These are phyloP conservation scores for Calephelis nemesis DNA, from an alignment of 1,140 invertebrate species.

Conservation along the genomic window DNA sequence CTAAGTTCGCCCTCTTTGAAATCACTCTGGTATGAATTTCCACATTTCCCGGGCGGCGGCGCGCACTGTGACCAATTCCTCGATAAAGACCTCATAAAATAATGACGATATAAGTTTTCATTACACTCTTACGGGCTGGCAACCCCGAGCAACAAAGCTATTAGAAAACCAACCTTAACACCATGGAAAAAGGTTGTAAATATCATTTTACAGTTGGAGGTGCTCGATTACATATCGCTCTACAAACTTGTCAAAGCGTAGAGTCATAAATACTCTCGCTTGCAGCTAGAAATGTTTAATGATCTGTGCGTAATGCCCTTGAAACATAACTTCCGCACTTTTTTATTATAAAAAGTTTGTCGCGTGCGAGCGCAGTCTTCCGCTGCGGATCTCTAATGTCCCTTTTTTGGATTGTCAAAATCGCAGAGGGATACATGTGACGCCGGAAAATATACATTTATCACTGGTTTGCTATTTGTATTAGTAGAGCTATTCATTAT, in stretches of 20 bases:
- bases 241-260: slow-evolving; percentile 52
- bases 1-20: slow-evolving; percentile 42
- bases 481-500: background rate
- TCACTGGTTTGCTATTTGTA: slow-evolving; percentile 10
- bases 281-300: slow-evolving; percentile 60
- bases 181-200: background rate
- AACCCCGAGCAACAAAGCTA: background rate
- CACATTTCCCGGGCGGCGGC: slow-evolving; percentile 42
- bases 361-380: slow-evolving; percentile 42
- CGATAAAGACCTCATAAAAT: slow-evolving; percentile 72
- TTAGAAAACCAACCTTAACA: background rate
- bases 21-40: slow-evolving; percentile 41
- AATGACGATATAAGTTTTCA: slow-evolving; percentile 61
- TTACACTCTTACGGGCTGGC: slow-evolving; percentile 44
- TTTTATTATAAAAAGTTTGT: slow-evolving; percentile 65
- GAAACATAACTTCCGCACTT: slow-evolving; percentile 64
- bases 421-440: slow-evolving; percentile 22
- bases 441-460: slow-evolving; percentile 19
- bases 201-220: background rate
- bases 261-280: slow-evolving; percentile 57
- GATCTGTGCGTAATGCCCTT: slow-evolving; percentile 65
- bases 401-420: slow-evolving; percentile 34
- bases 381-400: slow-evolving; percentile 45
- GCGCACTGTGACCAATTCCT: slow-evolving; percentile 52
- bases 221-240: background rate